A percentile compares a stretch with the other conserved stretches of the same genome.
These are phyloP conservation scores for Macrostomum lignano DNA, from an alignment of 1,140 invertebrate genomes.

Conservation along the genomic window DNA sequence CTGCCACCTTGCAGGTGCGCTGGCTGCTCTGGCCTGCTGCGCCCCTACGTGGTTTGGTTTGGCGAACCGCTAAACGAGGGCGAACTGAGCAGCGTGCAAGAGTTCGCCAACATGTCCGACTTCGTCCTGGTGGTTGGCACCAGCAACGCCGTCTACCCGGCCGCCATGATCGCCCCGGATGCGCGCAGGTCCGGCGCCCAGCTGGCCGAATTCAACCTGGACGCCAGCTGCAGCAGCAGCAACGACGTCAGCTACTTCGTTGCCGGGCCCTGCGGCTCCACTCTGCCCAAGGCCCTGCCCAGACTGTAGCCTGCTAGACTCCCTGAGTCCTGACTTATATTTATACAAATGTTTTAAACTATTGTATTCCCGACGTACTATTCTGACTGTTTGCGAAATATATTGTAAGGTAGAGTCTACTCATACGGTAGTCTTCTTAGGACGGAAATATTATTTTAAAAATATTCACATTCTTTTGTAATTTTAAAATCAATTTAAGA, in stretches of 20 bases:
- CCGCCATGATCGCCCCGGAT: conserved; percentile 57
- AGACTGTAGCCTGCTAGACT: conserved; percentile 40
- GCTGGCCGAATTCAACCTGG: conserved; percentile 64
- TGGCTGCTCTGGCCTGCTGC: conserved; percentile 39
- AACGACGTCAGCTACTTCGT: not conserved
- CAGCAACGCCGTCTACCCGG: conserved; percentile 59
- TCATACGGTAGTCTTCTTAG: too few species aligned
- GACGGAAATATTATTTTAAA: too few species aligned
- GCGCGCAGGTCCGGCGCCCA: conserved; percentile 44
- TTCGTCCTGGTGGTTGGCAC: conserved; percentile 47
- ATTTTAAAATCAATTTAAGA: too few species aligned
- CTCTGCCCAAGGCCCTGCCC: conserved; percentile 37
- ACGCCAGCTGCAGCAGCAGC: too few species aligned
- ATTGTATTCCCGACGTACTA: too few species aligned
- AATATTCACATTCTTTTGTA: too few species aligned
- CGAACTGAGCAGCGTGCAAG: conserved; percentile 35
- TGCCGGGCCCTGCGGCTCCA: conserved; percentile 39
- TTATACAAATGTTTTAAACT: too few species aligned
- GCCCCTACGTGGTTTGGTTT: conserved; percentile 68
- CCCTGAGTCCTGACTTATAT: too few species aligned
- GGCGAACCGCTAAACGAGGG: conserved; percentile 43
- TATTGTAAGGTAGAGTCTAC: too few species aligned
- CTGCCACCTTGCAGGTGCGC: too few species aligned
- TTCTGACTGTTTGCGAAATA: too few species aligned
- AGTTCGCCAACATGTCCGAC: conserved; percentile 42